Evolutionary conservation across 2,797 vertebrate genomes (phyloP).

Genomic region (Sebastolobus alascanus): DNA sequence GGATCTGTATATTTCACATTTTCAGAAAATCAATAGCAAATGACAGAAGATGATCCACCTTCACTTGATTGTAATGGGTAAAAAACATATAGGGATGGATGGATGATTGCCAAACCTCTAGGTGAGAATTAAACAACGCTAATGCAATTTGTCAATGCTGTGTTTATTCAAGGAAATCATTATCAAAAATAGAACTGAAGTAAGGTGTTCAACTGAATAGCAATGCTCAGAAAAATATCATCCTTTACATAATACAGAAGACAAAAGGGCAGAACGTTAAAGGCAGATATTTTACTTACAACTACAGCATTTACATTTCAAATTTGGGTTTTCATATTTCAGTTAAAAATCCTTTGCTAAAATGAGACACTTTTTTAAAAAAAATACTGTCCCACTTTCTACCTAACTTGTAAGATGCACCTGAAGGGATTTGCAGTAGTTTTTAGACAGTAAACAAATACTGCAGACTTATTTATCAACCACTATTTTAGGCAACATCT

Average conservation of each 20-base stretch:
- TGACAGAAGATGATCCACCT: conserved; percentile 28
- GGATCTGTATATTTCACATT: conserved; percentile 53
- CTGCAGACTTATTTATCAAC: neutral
- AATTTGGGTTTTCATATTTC: neutral
- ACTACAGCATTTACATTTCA: conserved; percentile 1
- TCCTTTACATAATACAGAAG: neutral
- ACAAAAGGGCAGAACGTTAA: neutral
- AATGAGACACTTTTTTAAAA: neutral
- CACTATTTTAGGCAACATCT: neutral
- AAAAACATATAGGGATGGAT: neutral
- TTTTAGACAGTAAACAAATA: neutral
- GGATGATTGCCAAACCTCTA: neutral
- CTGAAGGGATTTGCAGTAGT: neutral
- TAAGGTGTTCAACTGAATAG: neutral
- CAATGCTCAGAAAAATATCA: neutral
- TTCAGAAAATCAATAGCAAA: conserved; percentile 65
- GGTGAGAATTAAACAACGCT: conserved; percentile 9
- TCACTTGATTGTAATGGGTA: conserved; percentile 2
- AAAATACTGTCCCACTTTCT: neutral
- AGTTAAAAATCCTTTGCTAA: neutral
- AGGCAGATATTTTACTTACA: neutral
- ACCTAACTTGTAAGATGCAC: neutral
- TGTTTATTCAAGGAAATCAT: conserved; percentile 30
- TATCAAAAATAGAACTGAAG: neutral
- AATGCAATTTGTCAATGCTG: conserved; percentile 40